Evolutionary conservation across 1,140 invertebrate species (phyloP).

Genomic region (Drosophila aff.): DNA sequence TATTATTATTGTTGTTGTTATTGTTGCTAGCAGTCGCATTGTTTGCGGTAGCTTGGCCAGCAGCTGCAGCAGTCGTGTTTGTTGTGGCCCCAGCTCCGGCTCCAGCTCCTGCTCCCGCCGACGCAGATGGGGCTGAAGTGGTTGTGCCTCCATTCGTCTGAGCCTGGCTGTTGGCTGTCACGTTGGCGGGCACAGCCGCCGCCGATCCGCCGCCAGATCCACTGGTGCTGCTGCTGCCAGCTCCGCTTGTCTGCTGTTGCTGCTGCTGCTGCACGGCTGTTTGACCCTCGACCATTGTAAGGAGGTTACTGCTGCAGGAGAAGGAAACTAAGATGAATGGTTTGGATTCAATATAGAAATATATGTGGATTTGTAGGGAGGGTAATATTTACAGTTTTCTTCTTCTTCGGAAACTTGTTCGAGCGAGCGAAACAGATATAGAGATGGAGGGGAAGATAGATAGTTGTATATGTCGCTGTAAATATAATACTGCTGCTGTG

Average conservation of each 20-base stretch:
- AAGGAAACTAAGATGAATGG: no score
- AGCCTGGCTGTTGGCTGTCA: conserved; percentile 55
- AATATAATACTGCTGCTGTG: conserved; percentile 70
- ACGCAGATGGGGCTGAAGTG: conserved; percentile 19
- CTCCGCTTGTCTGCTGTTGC: conserved; percentile 42
- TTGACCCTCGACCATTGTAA: conserved; percentile 76
- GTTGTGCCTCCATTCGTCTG: conserved; percentile 73
- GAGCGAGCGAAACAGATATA: conserved; percentile 11
- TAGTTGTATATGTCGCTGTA: conserved; percentile 31
- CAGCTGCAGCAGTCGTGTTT: conserved; percentile 15
- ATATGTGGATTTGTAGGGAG: background rate
- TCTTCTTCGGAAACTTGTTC: conserved; percentile 22
- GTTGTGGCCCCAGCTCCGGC: conserved; percentile 25
- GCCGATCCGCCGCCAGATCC: conserved; percentile 30
- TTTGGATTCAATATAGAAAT: background rate
- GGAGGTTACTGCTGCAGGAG: conserved; percentile 26
- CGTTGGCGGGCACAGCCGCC: conserved; percentile 30
- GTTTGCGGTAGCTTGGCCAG: conserved; percentile 33
- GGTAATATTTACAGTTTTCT: conserved; percentile 43
- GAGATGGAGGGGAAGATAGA: conserved; percentile 13
- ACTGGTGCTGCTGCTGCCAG: conserved; percentile 18
- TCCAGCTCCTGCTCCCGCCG: conserved; percentile 21
- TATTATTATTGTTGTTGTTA: conserved; percentile 63
- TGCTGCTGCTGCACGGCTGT: conserved; percentile 64
- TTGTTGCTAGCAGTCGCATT: conserved; percentile 85